Percentiles rank a stretch among this genome's conserved stretches.
phyloP scores from a whole-genome alignment of 2,888 invertebrate genomes.

The Tenodera sinensis region DNA sequence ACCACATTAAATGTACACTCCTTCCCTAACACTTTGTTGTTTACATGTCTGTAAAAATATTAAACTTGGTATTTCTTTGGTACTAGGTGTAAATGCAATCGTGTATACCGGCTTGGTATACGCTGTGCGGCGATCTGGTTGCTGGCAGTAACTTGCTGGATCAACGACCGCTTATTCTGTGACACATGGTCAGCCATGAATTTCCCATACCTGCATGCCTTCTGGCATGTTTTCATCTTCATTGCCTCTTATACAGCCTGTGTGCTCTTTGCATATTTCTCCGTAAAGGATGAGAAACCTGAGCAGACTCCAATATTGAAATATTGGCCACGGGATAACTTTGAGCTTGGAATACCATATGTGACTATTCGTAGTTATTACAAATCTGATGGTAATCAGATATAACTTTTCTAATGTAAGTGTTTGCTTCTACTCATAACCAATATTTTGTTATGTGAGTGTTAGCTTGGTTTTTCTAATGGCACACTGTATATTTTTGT shows the following conservation, averaged over 20 bases:
- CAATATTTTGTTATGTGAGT: background rate
- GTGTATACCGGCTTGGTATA: conserved; percentile 68
- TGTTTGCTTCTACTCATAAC: background rate
- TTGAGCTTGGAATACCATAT: conserved; percentile 74
- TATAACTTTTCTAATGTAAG: background rate
- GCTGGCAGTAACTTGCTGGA: conserved; percentile 72
- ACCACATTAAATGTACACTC: too few relatives aligned
- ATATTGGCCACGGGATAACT: conserved; percentile 76
- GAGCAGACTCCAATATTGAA: conserved; percentile 64
- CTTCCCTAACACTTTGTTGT: too few relatives aligned
- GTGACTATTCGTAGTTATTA: conserved; percentile 51
- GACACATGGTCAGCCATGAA: conserved; percentile 72
- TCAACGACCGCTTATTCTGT: conserved; percentile 74
- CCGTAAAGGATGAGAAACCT: conserved; percentile 67
- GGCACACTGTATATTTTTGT: background rate
- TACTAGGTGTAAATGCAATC: conserved; percentile 49
- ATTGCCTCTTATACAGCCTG: conserved; percentile 73
- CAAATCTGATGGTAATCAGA: conserved; percentile 24
- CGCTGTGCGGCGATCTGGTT: conserved; percentile 65
- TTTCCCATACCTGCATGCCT: conserved; percentile 78
- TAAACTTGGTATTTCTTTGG: background rate
- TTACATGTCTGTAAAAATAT: too few relatives aligned
- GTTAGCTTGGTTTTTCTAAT: background rate
- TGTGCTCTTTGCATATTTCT: conserved; percentile 76
- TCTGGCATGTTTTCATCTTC: conserved; percentile 80